A percentile compares a stretch with the other conserved stretches of the same genome.
Conservation (phyloP, 53 echinoderm and acorn worm genomes). For the Apostichopus leukothele region DNA sequence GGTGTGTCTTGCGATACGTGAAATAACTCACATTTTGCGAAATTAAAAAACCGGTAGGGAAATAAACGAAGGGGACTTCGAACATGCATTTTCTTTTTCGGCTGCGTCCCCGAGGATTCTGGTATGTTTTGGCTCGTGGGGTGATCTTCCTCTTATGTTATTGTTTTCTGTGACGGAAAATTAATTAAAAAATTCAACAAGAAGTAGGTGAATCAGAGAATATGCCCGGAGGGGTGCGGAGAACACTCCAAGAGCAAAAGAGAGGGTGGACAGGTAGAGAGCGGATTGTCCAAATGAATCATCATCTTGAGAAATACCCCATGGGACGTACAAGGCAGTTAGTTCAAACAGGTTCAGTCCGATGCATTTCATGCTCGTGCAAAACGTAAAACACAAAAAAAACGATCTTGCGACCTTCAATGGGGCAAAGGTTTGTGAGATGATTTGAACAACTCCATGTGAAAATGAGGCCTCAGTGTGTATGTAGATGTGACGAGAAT, state of each 20-base stretch:
- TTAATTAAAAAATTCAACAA: conserved; percentile 28
- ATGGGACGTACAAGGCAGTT: conserved; percentile 1
- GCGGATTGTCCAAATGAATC: conserved; percentile 21
- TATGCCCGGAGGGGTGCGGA: neutral
- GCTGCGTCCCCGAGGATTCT: neutral
- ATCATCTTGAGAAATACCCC: conserved; percentile 30
- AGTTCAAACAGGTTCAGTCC: neutral
- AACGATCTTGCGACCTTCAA: neutral
- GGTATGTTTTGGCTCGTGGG: conserved; percentile 31
- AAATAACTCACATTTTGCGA: conserved; percentile 30
- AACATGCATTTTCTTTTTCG: neutral
- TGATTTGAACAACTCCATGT: too few relatives aligned
- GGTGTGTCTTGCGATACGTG: neutral
- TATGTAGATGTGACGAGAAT: too few relatives aligned
- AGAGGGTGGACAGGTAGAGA: conserved; percentile 42
- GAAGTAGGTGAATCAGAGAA: conserved; percentile 12
- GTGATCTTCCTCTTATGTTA: conserved; percentile 23
- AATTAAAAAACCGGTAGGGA: conserved; percentile 13
- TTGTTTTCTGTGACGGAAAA: conserved; percentile 36
- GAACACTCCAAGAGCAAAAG: neutral
- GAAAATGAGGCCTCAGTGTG: neutral
- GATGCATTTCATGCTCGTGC: neutral
- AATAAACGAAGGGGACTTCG: conserved; percentile 1
- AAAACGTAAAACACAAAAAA: too few relatives aligned
- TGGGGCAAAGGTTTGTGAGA: neutral